Conservation (phyloP, 2,888 invertebrate species). For the Athetis lepigone region DNA sequence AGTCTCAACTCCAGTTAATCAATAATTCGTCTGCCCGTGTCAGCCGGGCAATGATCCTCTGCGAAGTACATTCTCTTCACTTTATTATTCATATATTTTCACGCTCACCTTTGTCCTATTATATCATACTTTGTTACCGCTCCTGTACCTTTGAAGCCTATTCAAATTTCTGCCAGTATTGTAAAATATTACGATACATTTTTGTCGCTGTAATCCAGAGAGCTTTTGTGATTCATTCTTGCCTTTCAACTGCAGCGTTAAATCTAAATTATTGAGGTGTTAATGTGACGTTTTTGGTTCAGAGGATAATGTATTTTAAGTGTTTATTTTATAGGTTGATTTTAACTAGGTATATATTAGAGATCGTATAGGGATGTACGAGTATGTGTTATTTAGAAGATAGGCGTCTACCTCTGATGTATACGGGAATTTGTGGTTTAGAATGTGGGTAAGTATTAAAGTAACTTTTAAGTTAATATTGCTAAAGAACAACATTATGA, state of each 20-base stretch:
- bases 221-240: slow-evolving; percentile 30
- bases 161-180: slow-evolving; percentile 39
- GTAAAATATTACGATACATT: slow-evolving; percentile 31
- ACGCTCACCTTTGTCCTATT: slow-evolving; percentile 31
- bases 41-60: slow-evolving; percentile 28
- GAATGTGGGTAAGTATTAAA: too few species aligned
- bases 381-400: too few species aligned
- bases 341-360: slow-evolving; percentile 10
- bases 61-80: slow-evolving; percentile 5
- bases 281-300: slow-evolving; percentile 10
- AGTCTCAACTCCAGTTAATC: slow-evolving; percentile 4
- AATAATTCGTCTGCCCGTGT: slow-evolving; percentile 25
- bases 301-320: neutral
- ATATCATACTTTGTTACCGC: slow-evolving; percentile 36
- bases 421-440: too few species aligned
- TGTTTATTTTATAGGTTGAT: neutral
- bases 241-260: slow-evolving; percentile 21
- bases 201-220: slow-evolving; percentile 29
- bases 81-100: slow-evolving; percentile 58
- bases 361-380: too few species aligned
- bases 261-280: slow-evolving; percentile 2
- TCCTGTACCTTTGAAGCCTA: slow-evolving; percentile 37
- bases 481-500: too few species aligned
- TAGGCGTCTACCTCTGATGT: too few species aligned
- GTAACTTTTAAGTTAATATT: too few species aligned